Evolutionary conservation across 92 coral and sea anemone genomes (phyloP).

Genomic region (Zoanthus solanderi): DNA sequence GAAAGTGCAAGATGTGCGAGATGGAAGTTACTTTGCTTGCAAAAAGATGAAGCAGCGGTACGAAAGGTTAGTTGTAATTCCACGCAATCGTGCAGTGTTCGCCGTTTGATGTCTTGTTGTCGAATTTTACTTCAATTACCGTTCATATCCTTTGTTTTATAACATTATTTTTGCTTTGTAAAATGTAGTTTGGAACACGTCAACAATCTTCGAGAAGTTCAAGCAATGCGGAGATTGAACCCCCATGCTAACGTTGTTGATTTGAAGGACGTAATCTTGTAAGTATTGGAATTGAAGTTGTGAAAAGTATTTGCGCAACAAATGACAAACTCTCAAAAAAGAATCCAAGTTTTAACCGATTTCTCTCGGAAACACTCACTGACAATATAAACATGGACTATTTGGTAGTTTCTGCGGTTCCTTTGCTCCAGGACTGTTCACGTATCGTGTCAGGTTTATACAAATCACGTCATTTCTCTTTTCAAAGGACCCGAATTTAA

Average conservation of each 20-base stretch:
- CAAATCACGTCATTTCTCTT: too few relatives aligned
- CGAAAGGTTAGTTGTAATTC: slow-evolving; percentile 73
- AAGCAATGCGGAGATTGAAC: slow-evolving; percentile 93
- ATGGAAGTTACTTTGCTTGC: slow-evolving; percentile 96
- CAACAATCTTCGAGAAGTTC: slow-evolving; percentile 92
- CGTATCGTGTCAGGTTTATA: too few relatives aligned
- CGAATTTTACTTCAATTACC: background rate
- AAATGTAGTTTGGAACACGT: slow-evolving; percentile 90
- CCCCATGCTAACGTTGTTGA: slow-evolving; percentile 97
- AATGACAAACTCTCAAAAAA: background rate
- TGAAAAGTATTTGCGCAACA: background rate
- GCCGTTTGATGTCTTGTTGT: background rate
- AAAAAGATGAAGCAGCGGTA: slow-evolving; percentile 98
- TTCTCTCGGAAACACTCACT: too few relatives aligned
- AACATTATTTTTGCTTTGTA: background rate
- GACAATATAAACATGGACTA: too few relatives aligned
- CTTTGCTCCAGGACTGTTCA: too few relatives aligned
- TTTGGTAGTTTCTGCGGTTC: too few relatives aligned
- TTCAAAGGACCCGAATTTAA: too few relatives aligned
- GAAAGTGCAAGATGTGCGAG: slow-evolving; percentile 93
- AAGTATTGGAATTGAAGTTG: slow-evolving; percentile 51
- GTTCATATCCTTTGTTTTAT: slow-evolving; percentile 11
- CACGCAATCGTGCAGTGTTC: background rate
- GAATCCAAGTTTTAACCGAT: too few relatives aligned
- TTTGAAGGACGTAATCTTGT: slow-evolving; percentile 94